Percentiles rank a stretch among this genome's conserved stretches.
phyloP scores from a whole-genome alignment of 2,113 vertebrate species.

The Sylvietta virens region DNA sequence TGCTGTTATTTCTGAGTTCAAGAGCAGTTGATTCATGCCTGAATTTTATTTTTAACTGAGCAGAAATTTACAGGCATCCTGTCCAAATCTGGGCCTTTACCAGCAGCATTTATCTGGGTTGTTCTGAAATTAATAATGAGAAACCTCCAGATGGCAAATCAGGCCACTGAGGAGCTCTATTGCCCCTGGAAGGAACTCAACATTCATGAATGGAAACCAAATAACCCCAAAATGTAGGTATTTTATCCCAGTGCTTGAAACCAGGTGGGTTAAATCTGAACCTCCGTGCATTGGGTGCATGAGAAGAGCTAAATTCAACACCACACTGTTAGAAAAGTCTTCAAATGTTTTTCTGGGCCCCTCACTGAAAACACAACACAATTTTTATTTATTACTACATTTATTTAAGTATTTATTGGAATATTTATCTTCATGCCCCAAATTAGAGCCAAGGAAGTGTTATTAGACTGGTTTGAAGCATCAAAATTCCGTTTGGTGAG shows the following conservation, averaged over 20 bases:
- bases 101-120: background rate
- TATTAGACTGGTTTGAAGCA: background rate
- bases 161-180: background rate
- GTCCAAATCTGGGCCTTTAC: background rate
- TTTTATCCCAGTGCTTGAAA: background rate
- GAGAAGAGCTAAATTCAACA: background rate
- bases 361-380: rapidly evolving
- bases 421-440: background rate
- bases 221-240: background rate
- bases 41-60: background rate
- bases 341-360: background rate
- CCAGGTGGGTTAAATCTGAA: background rate
- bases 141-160: constrained; percentile 9
- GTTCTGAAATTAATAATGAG: background rate
- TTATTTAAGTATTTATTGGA: background rate
- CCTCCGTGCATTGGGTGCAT: background rate
- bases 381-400: background rate
- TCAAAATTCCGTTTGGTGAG: background rate
- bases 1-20: background rate
- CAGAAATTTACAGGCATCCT: background rate
- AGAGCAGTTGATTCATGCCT: background rate
- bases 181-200: background rate
- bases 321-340: background rate
- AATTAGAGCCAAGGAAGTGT: background rate
- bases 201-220: background rate